These are phyloP conservation scores for Lamproptera curius DNA, from an alignment of 2,888 invertebrate species.

Conservation along the genomic window DNA sequence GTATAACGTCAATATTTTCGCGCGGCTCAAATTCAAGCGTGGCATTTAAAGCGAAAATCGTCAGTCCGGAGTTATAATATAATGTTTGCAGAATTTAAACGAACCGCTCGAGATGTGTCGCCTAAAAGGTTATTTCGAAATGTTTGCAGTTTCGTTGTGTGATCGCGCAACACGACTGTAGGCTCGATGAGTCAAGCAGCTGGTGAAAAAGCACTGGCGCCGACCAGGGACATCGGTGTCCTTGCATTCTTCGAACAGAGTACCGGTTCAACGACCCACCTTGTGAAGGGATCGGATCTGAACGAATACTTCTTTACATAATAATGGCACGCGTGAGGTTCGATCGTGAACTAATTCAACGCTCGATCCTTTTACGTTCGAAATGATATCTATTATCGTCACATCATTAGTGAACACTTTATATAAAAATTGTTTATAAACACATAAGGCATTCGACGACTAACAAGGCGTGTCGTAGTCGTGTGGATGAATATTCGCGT, in stretches of 20 bases:
- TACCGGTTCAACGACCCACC: conserved; percentile 70
- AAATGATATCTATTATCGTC: no score
- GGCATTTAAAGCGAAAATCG: no score
- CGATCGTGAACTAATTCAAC: conserved; percentile 23
- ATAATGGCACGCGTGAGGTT: conserved; percentile 50
- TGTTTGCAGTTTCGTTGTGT: conserved; percentile 45
- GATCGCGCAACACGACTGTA: conserved; percentile 32
- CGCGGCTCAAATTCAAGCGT: no score
- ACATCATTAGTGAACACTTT: background rate
- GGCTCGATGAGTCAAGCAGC: conserved; percentile 24
- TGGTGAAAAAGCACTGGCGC: conserved; percentile 20
- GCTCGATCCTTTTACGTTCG: background rate
- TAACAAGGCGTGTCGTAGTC: conserved; percentile 41
- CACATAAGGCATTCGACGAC: conserved; percentile 39
- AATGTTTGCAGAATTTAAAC: conserved; percentile 9
- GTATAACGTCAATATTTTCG: no score
- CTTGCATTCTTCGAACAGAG: conserved; percentile 69
- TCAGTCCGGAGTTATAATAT: no score
- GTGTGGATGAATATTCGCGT: conserved; percentile 54
- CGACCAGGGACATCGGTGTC: conserved; percentile 53
- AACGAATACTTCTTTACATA: conserved; percentile 59
- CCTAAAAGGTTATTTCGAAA: conserved; percentile 56
- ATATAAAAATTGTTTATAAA: conserved; percentile 25
- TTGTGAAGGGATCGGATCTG: conserved; percentile 62
- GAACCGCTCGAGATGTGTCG: conserved; percentile 18